Base-by-base conservation (phyloP, 1,140 invertebrate genomes). In the Drosophila guanche region DNA sequence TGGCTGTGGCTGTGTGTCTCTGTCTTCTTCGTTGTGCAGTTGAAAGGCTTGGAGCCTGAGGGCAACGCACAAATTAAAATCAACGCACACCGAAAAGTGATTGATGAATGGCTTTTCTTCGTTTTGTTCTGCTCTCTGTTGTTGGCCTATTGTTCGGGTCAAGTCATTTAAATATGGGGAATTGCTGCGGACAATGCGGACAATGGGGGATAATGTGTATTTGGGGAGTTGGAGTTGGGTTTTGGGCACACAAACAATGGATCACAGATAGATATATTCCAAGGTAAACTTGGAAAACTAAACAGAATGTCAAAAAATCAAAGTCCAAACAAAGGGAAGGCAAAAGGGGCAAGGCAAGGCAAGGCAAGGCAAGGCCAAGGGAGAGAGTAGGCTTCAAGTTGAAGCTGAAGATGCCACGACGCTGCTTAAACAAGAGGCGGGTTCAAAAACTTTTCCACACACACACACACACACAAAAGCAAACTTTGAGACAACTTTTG, bases 271-370 rank as follows among this genome's bases (percentile, higher is more conserved):
- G 72, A 73, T 37, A 37, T 37, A 37, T 37, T 37, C 33, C 72
- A 85, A 86, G 68, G 81, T 74, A 70, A 77, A 67, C 67, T 63
- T 57, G 33, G 20, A 48, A 69, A 81, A 52, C 78, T 76, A 88
- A 85, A 86, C 60, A 88, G 83, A 88, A 86, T 86, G 83, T 86
- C 81, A 86, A 86, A 37, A 85, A 86, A 86, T 86, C 83, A 86
- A 86, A 86, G 81, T 81, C 81, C 63, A 77, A 78, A 76, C 66
- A 59, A 51, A 59, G 77, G 75, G 50, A 75, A 83, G 75, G 50
- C 70, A 83, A 86, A 78, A 88, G 29, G 8, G 29, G 29, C 77
- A 88, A 86, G 78, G 80, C 16, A 20, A 20, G 16, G 16, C 16
- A 51, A 83, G 16, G 16, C 16, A 20, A 86, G 29, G 29, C 77